A percentile compares a stretch with the other conserved stretches of the same genome.
Evolutionary conservation across 2,797 vertebrate species (phyloP).

Genomic region (Danionella dracula): DNA sequence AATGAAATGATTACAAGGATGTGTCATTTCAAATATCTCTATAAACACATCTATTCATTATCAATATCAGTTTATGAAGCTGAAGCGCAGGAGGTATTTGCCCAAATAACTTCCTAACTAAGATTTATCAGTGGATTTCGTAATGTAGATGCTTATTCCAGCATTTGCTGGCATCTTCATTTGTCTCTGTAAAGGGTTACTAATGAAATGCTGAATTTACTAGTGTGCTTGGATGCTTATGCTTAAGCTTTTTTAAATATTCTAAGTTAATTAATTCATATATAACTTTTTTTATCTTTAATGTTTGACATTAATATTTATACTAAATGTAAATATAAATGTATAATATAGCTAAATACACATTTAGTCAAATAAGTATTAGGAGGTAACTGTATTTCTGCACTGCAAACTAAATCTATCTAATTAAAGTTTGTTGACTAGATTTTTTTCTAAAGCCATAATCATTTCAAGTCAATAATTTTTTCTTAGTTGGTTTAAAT

Average conservation of each 20-base stretch:
- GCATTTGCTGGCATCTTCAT: constrained; percentile 43
- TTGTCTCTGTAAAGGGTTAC: constrained; percentile 38
- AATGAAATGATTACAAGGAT: constrained; percentile 72
- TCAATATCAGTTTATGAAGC: constrained; percentile 79
- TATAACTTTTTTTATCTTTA: too few relatives aligned
- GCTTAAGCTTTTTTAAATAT: neutral
- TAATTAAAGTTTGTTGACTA: too few relatives aligned
- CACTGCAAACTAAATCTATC: too few relatives aligned
- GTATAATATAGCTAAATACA: too few relatives aligned
- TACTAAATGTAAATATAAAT: too few relatives aligned
- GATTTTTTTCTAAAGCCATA: too few relatives aligned
- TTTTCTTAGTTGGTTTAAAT: too few relatives aligned
- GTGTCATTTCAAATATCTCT: constrained; percentile 84
- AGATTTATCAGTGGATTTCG: constrained; percentile 75
- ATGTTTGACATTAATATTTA: too few relatives aligned
- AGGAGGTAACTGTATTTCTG: too few relatives aligned
- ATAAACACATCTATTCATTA: constrained; percentile 89
- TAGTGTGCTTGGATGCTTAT: neutral
- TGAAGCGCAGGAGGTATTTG: constrained; percentile 72
- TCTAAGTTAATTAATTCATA: too few relatives aligned
- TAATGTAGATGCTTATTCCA: constrained; percentile 48
- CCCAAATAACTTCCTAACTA: constrained; percentile 71
- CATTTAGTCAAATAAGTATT: too few relatives aligned
- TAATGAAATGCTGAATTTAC: constrained; percentile 43
- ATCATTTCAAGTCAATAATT: too few relatives aligned